phyloP scores from a whole-genome alignment of 2,113 vertebrate genomes.

The Hipposideros armiger region DNA sequence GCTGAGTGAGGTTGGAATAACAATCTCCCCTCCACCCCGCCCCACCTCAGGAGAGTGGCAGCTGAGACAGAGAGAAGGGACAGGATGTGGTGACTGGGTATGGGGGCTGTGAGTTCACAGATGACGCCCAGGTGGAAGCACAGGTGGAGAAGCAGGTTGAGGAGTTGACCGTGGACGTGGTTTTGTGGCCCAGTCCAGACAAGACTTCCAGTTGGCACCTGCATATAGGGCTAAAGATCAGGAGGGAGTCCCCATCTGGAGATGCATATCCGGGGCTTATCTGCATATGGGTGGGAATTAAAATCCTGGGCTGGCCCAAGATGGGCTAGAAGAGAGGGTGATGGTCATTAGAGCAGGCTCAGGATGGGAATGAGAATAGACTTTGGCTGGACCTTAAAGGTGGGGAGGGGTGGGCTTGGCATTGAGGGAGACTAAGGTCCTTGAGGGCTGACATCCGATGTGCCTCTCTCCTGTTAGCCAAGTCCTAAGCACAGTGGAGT shows the following conservation, averaged over 20 bases:
- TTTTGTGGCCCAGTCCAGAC: background rate
- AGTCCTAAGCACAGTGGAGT: background rate
- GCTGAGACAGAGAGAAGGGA: background rate
- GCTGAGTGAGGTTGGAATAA: too few species aligned
- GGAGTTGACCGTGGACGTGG: rapidly evolving
- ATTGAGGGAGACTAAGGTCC: background rate
- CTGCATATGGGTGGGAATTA: too few species aligned
- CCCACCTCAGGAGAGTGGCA: too few species aligned
- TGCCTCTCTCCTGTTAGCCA: background rate
- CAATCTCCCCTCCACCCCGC: rapidly evolving
- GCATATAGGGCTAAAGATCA: background rate
- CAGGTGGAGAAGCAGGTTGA: background rate
- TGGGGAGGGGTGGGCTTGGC: background rate
- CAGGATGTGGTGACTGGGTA: too few species aligned
- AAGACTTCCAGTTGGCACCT: background rate
- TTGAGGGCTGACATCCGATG: too few species aligned
- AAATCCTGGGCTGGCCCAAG: background rate
- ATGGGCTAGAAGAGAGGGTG: background rate
- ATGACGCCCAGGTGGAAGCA: background rate
- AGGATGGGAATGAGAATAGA: too few species aligned
- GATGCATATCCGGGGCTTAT: too few species aligned
- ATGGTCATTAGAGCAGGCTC: background rate
- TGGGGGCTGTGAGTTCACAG: background rate
- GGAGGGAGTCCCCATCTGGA: background rate
- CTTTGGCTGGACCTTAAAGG: background rate